Conservation (phyloP, 2,113 vertebrate genomes). For the Callipepla californica region DNA sequence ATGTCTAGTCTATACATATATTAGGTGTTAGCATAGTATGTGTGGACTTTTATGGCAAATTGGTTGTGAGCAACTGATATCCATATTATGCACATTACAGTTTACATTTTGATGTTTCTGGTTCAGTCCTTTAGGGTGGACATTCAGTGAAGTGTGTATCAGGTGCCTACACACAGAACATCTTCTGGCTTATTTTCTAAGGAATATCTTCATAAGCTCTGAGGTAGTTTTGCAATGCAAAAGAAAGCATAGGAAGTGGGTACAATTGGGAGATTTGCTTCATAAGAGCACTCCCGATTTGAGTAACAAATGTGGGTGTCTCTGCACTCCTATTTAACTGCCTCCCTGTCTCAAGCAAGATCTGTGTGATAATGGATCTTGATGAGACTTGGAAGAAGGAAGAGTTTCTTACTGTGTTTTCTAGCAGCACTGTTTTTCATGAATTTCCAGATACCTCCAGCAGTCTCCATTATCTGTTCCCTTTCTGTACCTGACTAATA, state of each 20-base stretch:
- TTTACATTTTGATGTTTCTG: neutral
- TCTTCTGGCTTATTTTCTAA: neutral
- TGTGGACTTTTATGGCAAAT: neutral
- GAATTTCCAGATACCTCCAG: neutral
- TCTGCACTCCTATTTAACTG: neutral
- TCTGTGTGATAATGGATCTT: neutral
- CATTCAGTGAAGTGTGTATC: neutral
- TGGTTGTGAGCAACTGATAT: neutral
- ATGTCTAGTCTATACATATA: no score
- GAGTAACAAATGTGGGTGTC: neutral
- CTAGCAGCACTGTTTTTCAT: neutral
- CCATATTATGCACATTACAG: fast-evolving
- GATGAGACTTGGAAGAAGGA: neutral
- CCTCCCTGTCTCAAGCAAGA: neutral
- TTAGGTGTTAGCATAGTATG: no score
- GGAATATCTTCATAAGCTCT: neutral
- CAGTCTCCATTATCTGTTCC: neutral
- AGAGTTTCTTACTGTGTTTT: neutral
- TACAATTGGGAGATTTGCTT: neutral
- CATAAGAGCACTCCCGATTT: neutral
- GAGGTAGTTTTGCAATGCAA: neutral
- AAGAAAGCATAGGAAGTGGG: neutral
- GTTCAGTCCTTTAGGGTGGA: neutral
- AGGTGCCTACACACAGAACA: neutral
- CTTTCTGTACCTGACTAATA: neutral